Evolutionary conservation across 2,113 vertebrate genomes (phyloP).

Genomic region (Triplophysa tibetana): DNA sequence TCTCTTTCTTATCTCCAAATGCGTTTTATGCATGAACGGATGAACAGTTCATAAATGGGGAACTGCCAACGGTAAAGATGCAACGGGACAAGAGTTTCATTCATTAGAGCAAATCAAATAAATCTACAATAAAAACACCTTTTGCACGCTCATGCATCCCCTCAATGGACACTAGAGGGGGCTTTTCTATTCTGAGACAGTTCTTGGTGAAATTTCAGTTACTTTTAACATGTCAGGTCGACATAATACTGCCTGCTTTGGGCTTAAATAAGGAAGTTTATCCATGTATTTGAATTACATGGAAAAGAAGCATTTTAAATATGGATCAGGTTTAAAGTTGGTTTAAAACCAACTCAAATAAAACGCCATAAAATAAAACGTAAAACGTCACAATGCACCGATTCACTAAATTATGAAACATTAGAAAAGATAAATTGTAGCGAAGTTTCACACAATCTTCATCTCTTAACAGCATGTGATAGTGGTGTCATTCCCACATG

Average conservation of each 20-base stretch:
- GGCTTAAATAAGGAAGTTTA: no score
- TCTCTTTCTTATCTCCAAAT: conserved; percentile 9
- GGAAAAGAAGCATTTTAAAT: neutral
- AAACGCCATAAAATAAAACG: neutral
- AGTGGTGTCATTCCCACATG: neutral
- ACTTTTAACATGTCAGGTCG: neutral
- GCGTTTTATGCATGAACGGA: neutral
- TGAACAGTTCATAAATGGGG: neutral
- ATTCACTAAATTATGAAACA: conserved; percentile 6
- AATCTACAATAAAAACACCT: neutral
- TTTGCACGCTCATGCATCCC: neutral
- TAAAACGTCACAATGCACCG: neutral
- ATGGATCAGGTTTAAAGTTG: no score
- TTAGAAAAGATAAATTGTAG: neutral
- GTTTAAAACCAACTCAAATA: neutral
- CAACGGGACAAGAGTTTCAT: neutral
- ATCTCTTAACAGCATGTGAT: neutral
- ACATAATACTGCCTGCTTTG: no score
- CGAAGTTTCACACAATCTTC: conserved; percentile 5
- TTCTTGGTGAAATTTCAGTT: neutral
- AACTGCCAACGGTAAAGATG: neutral
- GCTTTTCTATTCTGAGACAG: neutral
- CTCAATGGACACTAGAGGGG: conserved; percentile 24
- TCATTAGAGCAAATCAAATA: neutral
- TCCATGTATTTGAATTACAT: no score